Conservation (phyloP, 2,797 vertebrate species). For the Carduelis carduelis region DNA sequence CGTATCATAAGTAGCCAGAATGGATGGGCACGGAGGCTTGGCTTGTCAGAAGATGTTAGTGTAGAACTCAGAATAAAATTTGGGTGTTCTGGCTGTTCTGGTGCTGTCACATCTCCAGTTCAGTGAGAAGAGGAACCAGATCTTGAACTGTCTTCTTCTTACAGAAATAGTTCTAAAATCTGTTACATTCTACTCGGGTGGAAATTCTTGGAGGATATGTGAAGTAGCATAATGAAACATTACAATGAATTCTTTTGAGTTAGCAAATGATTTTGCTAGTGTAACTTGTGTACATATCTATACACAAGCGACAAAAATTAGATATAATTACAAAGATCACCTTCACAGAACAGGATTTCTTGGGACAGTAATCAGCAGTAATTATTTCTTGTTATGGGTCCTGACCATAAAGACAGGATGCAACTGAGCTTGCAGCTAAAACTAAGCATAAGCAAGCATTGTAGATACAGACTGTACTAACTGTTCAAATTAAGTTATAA, state of each 20-base stretch:
- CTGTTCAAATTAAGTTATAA: not conserved
- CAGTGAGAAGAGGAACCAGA: not conserved
- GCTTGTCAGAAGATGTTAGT: not conserved
- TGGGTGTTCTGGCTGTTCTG: not conserved
- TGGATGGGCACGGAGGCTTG: not conserved
- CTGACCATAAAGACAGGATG: not conserved
- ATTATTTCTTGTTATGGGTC: not conserved
- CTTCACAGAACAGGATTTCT: not conserved
- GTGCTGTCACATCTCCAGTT: not conserved
- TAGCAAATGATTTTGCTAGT: not conserved
- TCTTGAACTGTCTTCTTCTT: not conserved
- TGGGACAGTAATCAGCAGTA: not conserved
- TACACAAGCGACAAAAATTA: not conserved
- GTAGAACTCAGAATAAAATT: not conserved
- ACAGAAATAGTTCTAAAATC: conserved; percentile 33
- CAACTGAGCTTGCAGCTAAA: not conserved
- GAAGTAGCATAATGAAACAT: not conserved
- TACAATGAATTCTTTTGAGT: not conserved
- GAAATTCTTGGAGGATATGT: not conserved
- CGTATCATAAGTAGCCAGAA: not conserved
- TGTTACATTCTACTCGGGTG: not conserved
- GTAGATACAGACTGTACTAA: not conserved
- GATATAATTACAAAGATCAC: not conserved
- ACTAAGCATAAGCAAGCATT: not conserved
- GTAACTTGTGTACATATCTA: not conserved